Conservation (phyloP, 92 coral and sea anemone species). For the Plumapathes pennacea region DNA sequence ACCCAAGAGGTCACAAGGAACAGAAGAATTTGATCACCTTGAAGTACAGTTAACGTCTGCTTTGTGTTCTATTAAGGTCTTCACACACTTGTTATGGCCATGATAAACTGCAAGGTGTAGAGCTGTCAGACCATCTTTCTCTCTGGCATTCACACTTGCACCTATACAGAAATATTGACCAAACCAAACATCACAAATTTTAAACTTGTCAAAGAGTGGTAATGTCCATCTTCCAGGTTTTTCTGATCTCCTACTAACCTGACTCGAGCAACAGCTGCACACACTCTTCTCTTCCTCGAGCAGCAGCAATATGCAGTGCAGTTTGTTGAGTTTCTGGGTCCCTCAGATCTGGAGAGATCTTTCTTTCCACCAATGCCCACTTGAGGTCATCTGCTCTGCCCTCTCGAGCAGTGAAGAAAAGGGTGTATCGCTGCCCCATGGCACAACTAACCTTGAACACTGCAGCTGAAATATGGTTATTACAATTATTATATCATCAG, state of each 20-base stretch:
- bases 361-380: slow-evolving; percentile 90
- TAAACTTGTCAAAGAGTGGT: not conserved
- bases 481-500: too few species aligned
- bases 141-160: slow-evolving; percentile 74
- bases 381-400: slow-evolving; percentile 89
- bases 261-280: slow-evolving; percentile 79
- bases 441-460: too few species aligned
- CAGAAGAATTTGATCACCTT: slow-evolving; percentile 64
- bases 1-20: too few species aligned
- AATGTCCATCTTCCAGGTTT: too few species aligned
- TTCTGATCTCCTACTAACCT: slow-evolving; percentile 49
- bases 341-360: slow-evolving; percentile 87
- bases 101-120: slow-evolving; percentile 93
- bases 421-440: slow-evolving; percentile 96
- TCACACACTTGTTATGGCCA: slow-evolving; percentile 83
- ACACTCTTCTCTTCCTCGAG: slow-evolving; percentile 87
- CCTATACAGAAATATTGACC: slow-evolving; percentile 28
- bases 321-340: slow-evolving; percentile 86
- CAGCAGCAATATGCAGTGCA: slow-evolving; percentile 89
- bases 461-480: too few species aligned
- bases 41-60: slow-evolving; percentile 96
- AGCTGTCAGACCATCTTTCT: slow-evolving; percentile 88
- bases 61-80: slow-evolving; percentile 71
- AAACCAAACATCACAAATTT: not conserved
- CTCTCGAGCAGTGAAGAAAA: slow-evolving; percentile 90